Percentiles rank a stretch among this genome's conserved stretches.
phyloP scores from a whole-genome alignment of 2,888 invertebrate species.

The Xylota sylvarum region DNA sequence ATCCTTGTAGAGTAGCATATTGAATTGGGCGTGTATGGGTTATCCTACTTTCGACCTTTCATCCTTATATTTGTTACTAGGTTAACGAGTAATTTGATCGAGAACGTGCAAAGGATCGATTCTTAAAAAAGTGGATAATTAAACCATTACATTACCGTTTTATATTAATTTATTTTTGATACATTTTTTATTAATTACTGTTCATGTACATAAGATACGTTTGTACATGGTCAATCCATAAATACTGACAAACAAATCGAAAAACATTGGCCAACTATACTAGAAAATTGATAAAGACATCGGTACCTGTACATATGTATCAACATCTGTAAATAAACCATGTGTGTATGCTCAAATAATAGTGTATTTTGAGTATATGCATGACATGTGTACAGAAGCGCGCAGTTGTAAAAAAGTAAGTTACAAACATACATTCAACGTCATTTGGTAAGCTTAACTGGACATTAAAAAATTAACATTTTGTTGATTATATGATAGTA shows the following conservation, averaged over 20 bases:
- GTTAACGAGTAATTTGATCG: constrained; percentile 42
- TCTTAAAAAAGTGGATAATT: neutral
- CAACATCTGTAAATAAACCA: too few relatives aligned
- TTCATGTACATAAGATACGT: too few relatives aligned
- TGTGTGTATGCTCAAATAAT: too few relatives aligned
- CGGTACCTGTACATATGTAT: too few relatives aligned
- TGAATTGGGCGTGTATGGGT: constrained; percentile 49
- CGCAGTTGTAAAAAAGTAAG: too few relatives aligned
- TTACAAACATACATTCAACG: too few relatives aligned
- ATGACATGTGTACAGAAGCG: too few relatives aligned
- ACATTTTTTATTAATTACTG: constrained; percentile 2
- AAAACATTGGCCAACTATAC: neutral
- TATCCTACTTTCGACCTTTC: constrained; percentile 26
- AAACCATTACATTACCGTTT: neutral
- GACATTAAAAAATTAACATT: too few relatives aligned
- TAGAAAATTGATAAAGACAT: too few relatives aligned
- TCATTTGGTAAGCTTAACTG: too few relatives aligned
- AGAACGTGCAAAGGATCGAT: neutral
- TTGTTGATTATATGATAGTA: too few relatives aligned
- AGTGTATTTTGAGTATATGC: too few relatives aligned
- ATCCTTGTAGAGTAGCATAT: constrained; percentile 32
- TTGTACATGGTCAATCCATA: neutral
- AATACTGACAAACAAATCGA: neutral
- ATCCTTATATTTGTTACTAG: constrained; percentile 1
- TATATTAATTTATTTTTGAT: constrained; percentile 22